Evolutionary conservation across 2,888 invertebrate species (phyloP).

Genomic region (Leptogaster cylindrica): DNA sequence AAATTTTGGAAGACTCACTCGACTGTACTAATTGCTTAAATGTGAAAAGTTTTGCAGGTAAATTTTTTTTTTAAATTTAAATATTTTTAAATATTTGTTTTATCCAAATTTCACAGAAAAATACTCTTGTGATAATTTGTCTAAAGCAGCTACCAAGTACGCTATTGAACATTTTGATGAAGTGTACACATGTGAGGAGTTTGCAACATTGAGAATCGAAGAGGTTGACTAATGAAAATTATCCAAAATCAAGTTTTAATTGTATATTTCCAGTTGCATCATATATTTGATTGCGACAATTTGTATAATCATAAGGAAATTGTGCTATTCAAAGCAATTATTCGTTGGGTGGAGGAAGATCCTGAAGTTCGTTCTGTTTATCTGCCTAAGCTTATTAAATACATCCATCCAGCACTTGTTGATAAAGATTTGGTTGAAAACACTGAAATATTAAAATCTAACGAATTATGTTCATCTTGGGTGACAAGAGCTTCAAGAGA

Average conservation of each 20-base stretch:
- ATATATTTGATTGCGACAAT: conserved; percentile 51
- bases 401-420: conserved; percentile 53
- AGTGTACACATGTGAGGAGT: conserved; percentile 52
- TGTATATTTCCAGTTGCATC: conserved; percentile 46
- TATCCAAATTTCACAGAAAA: too few relatives aligned
- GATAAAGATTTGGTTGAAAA: conserved; percentile 49
- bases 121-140: conserved; percentile 50
- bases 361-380: conserved; percentile 48
- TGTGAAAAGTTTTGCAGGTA: conserved; percentile 45
- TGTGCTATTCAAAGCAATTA: conserved; percentile 51
- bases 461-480: conserved; percentile 50
- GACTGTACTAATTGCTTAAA: conserved; percentile 43
- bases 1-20: conserved; percentile 32
- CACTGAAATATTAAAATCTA: conserved; percentile 48
- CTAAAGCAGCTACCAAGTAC: conserved; percentile 51
- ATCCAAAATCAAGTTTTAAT: background rate
- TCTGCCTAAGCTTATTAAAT: conserved; percentile 49
- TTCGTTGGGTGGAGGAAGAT: conserved; percentile 51
- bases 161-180: conserved; percentile 52
- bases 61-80: background rate
- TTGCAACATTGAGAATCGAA: conserved; percentile 50
- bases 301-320: conserved; percentile 53
- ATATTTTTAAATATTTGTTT: conserved; percentile 4
- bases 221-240: conserved; percentile 49
- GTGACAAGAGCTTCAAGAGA: conserved; percentile 49